These are phyloP conservation scores for Neolamprologus ventralis DNA, from an alignment of 2,113 vertebrate genomes.

Conservation along the genomic window DNA sequence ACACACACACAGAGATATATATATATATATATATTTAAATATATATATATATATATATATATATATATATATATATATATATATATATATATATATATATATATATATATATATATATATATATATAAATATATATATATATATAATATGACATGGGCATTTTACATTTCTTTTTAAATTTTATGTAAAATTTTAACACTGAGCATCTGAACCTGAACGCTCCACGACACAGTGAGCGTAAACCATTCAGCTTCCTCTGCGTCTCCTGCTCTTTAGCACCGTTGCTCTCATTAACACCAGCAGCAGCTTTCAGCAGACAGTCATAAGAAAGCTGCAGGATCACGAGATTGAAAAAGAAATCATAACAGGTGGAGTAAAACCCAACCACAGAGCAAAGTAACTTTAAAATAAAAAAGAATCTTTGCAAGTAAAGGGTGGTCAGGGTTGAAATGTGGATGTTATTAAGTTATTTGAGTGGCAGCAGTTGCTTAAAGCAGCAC, in stretches of 20 bases:
- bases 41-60: no score
- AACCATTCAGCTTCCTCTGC: not conserved
- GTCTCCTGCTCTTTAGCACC: fast-evolving
- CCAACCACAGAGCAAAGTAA: not conserved
- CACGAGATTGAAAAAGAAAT: not conserved
- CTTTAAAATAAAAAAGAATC: not conserved
- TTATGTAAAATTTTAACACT: not conserved
- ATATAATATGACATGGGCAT: not conserved
- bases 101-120: no score
- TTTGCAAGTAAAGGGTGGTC: not conserved
- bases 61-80: no score
- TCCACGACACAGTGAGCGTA: fast-evolving
- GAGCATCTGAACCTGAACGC: not conserved
- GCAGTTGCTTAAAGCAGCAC: not conserved
- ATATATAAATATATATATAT: not conserved
- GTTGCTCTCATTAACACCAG: not conserved
- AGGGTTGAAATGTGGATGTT: not conserved
- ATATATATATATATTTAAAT: no score
- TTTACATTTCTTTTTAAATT: not conserved
- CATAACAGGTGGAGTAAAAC: not conserved
- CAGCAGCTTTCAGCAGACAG: not conserved
- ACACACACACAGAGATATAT: no score
- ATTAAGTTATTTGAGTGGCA: not conserved
- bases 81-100: no score
- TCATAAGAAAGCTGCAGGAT: not conserved